Conservation (phyloP, 2,888 invertebrate species). For the Silvanus unidentatus region DNA sequence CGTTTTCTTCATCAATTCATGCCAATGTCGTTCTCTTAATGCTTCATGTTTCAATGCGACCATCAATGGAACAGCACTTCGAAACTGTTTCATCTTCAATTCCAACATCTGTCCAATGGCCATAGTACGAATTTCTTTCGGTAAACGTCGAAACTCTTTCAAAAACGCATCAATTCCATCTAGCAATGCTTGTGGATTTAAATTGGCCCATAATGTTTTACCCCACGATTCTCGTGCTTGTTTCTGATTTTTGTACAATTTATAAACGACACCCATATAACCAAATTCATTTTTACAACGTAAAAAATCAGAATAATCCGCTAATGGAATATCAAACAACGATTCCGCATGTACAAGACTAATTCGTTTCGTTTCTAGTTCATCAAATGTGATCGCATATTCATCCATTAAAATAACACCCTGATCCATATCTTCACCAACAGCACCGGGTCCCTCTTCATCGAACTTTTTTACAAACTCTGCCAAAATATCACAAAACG, state of each 20-base stretch:
- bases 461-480: conserved; percentile 71
- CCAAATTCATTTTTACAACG: conserved; percentile 58
- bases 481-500: conserved; percentile 57
- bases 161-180: conserved; percentile 84
- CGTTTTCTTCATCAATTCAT: conserved; percentile 80
- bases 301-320: conserved; percentile 73
- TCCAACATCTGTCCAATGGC: conserved; percentile 66
- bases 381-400: conserved; percentile 59
- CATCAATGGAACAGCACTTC: conserved; percentile 80
- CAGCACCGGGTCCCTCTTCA: conserved; percentile 71
- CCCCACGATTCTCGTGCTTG: conserved; percentile 75
- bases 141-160: conserved; percentile 69
- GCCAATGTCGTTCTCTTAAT: conserved; percentile 85
- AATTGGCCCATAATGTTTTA: conserved; percentile 79
- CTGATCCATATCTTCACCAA: conserved; percentile 69
- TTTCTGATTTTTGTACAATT: conserved; percentile 73
- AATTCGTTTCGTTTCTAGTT: conserved; percentile 60
- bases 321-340: conserved; percentile 79
- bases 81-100: conserved; percentile 82
- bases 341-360: conserved; percentile 69
- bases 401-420: conserved; percentile 68
- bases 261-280: conserved; percentile 66
- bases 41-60: conserved; percentile 88
- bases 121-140: conserved; percentile 56
- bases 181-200: conserved; percentile 75